phyloP scores from a whole-genome alignment of 1,140 invertebrate genomes.

The Meloidogyne exigua region DNA sequence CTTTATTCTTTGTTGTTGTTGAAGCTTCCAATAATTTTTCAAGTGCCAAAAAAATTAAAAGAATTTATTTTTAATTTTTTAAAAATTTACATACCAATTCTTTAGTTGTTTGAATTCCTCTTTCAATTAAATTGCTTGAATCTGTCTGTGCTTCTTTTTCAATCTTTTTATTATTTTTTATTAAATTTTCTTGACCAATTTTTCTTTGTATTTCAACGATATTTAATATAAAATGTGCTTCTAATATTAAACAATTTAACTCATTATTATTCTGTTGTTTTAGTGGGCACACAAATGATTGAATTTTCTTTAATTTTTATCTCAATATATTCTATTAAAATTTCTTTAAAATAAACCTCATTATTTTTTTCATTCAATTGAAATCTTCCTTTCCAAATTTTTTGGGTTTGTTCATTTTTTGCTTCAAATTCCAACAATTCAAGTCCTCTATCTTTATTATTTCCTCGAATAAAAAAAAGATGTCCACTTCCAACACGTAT shows the following conservation, averaged over 20 bases:
- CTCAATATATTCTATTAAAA: no score
- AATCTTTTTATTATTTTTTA: not conserved
- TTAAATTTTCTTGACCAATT: not conserved
- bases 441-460: not conserved
- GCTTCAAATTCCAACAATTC: not conserved
- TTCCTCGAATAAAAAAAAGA: constrained; percentile 15
- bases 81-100: not conserved
- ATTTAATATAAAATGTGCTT: not conserved
- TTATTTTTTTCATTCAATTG: not conserved
- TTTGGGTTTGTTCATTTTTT: not conserved
- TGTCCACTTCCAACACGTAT: constrained; percentile 12
- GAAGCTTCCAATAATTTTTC: not conserved
- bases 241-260: not conserved
- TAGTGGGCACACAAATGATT: not conserved
- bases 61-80: not conserved
- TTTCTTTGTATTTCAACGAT: not conserved
- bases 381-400: not conserved
- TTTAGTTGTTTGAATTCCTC: not conserved
- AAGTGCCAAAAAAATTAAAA: not conserved
- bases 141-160: not conserved
- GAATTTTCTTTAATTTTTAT: not conserved
- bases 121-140: not conserved
- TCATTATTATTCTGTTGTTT: not conserved
- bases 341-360: not conserved
- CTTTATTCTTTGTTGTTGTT: no score